Evolutionary conservation across 2,797 vertebrate species (phyloP).

Genomic region (Coranthus polyacanthus): DNA sequence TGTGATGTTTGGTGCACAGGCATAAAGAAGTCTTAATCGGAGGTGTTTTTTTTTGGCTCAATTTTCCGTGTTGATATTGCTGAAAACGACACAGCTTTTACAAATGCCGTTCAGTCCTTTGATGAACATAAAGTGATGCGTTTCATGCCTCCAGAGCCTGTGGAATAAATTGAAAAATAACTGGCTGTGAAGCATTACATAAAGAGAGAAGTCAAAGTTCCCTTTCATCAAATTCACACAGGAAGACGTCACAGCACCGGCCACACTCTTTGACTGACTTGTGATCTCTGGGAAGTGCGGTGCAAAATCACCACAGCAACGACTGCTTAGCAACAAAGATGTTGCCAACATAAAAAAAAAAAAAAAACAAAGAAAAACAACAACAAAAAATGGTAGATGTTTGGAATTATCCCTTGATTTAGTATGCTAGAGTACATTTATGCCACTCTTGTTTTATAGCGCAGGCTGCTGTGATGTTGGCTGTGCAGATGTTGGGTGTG

Average conservation of each 20-base stretch:
- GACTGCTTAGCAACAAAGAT: constrained; percentile 79
- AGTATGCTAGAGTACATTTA: neutral
- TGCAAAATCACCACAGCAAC: constrained; percentile 76
- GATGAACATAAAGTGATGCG: constrained; percentile 4
- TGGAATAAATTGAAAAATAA: constrained; percentile 1
- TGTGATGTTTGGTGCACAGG: neutral
- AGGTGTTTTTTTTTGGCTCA: neutral
- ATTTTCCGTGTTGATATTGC: neutral
- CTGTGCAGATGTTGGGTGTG: constrained; percentile 13
- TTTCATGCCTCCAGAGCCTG: constrained; percentile 1
- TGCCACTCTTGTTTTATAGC: constrained; percentile 34
- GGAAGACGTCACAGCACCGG: constrained; percentile 33
- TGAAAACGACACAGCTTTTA: constrained; percentile 3
- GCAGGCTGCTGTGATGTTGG: neutral
- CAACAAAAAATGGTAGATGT: constrained; percentile 20
- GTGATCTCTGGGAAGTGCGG: constrained; percentile 68
- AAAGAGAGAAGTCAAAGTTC: constrained; percentile 40
- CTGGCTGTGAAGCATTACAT: neutral
- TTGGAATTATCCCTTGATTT: constrained; percentile 20
- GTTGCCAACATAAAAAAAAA: constrained; percentile 49
- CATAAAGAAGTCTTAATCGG: neutral
- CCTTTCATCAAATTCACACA: constrained; percentile 3
- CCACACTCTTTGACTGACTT: constrained; percentile 63
- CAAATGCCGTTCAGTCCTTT: neutral
- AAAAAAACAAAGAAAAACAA: constrained; percentile 18